Evolutionary conservation across 2,113 vertebrate species (phyloP), one percentile per base, ranked within the genome.

Genomic region (Carollia perspicillata): DNA sequence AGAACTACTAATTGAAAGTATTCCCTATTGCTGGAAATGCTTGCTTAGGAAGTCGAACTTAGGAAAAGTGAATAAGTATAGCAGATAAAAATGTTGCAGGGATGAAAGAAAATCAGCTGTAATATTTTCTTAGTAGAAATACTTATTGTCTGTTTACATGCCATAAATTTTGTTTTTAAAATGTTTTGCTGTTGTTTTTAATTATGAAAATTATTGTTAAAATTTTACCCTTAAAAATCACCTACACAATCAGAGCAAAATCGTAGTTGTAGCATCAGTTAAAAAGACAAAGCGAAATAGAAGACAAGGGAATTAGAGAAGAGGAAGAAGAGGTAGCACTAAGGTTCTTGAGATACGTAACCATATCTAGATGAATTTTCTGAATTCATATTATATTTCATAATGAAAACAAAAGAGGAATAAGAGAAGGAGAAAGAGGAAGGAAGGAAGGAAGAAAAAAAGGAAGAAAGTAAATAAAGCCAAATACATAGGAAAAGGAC

Each of bases 1-100:
- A 97, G 97, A 98, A 97, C 98, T 98, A 98, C 98, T 98, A 98
- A 98, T 98, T 98, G 98, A 98, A 98, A 98, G 95, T 98, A 97
- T 98, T 98, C 96, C 53, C 97, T 97, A 98, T 97, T 98, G 97
- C 97, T 98, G 97, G 98, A 97, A 98, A 97, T 33, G 92, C 97
- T 97, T 98, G 97, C 97, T 98, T 97, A 98, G 98, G 97, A 98
- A 89, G 30, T 93, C 97, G 97, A 97, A 97, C 96, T 98, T 97
- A 85, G 89, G 97, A 98, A 97, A 49, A 95, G 86, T 88, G 58
- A 89, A 55, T 22, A 55, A 22, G n/a, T 78, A 83, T 91, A 84
- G 94, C 90, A 98, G 87, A 98, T 95, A 97, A 97, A 98, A 98
- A 97, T 96, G 66, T 95, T 98, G 40, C 86, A 97, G 18, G 93